These are phyloP conservation scores for Calameuta pallipes DNA, from an alignment of 2,888 invertebrate genomes.

Conservation along the genomic window DNA sequence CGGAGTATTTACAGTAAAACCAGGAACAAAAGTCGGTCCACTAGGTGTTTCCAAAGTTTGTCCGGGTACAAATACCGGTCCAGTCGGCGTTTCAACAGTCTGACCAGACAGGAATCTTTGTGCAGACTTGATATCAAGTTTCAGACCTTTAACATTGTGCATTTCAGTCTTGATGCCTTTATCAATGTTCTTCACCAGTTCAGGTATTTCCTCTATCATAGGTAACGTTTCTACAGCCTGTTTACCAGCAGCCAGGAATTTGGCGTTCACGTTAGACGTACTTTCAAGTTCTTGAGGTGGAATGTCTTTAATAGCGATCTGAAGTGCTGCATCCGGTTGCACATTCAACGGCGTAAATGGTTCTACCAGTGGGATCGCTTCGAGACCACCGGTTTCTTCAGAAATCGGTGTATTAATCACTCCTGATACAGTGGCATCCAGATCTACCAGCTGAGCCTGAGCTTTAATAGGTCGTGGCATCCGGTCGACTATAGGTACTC, in stretches of 20 bases:
- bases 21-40: slow-evolving; percentile 79
- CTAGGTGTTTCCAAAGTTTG: slow-evolving; percentile 78
- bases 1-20: slow-evolving; percentile 77
- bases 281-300: slow-evolving; percentile 70
- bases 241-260: slow-evolving; percentile 68
- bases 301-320: slow-evolving; percentile 69
- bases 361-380: slow-evolving; percentile 73
- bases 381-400: slow-evolving; percentile 70
- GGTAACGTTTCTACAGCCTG: slow-evolving; percentile 73
- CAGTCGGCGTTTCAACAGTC: slow-evolving; percentile 77
- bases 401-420: slow-evolving; percentile 65
- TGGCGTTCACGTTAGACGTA: slow-evolving; percentile 73
- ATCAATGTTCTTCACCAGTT: slow-evolving; percentile 68
- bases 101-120: slow-evolving; percentile 79
- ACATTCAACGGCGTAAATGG: slow-evolving; percentile 71
- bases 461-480: slow-evolving; percentile 69
- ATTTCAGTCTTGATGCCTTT: slow-evolving; percentile 72
- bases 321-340: slow-evolving; percentile 67
- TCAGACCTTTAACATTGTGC: slow-evolving; percentile 74
- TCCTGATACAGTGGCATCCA: slow-evolving; percentile 61
- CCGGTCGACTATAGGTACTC: slow-evolving; percentile 47
- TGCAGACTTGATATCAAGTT: slow-evolving; percentile 75
- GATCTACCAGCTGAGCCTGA: slow-evolving; percentile 69
- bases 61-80: slow-evolving; percentile 80
- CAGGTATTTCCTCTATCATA: slow-evolving; percentile 73